These are phyloP conservation scores for Oreochromis grahami DNA, from an alignment of 2,797 vertebrate genomes.

Conservation along the genomic window DNA sequence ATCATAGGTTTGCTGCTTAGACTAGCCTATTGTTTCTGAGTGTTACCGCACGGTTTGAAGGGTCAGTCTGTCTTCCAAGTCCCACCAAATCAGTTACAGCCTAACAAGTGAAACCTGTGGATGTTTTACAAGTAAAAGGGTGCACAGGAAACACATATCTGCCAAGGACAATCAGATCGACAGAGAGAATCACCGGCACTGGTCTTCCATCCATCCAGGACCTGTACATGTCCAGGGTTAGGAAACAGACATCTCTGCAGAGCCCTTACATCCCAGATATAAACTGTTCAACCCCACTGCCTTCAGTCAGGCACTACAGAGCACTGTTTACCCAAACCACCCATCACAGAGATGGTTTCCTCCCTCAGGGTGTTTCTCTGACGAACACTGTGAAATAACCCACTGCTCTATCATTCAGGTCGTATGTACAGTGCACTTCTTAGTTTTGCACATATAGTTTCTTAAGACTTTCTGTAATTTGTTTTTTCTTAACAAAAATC, in stretches of 20 bases:
- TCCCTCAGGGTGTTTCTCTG: neutral
- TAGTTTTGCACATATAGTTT: neutral
- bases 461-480: neutral
- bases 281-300: neutral
- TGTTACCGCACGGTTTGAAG: neutral
- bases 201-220: neutral
- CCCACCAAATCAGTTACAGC: neutral
- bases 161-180: rapidly evolving
- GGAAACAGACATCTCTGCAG: neutral
- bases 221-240: neutral
- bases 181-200: neutral
- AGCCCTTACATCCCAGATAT: neutral
- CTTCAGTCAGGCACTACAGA: rapidly evolving
- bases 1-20: neutral
- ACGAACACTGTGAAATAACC: neutral
- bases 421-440: neutral
- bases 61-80: neutral
- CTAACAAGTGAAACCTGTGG: neutral
- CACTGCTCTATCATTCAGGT: neutral
- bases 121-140: neutral
- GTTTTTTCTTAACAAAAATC: neutral
- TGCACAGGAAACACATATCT: neutral
- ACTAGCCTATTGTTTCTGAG: neutral
- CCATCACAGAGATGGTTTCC: neutral
- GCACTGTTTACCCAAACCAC: neutral